Base-by-base conservation (phyloP, 1,140 invertebrate species). In the Leptinotarsa lineolata region DNA sequence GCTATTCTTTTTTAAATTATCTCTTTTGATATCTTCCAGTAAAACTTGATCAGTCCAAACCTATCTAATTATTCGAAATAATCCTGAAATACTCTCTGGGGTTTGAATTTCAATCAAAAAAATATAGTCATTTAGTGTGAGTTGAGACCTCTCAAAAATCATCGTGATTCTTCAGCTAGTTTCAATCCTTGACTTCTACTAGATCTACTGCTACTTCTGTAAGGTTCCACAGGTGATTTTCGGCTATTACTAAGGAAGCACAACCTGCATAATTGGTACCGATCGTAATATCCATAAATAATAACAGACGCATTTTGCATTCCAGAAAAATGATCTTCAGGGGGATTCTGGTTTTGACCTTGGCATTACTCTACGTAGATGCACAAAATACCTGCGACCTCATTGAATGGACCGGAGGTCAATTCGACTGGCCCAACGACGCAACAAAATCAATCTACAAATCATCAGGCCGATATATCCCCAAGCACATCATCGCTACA, bases 401-500 rank as follows among this genome's bases (percentile, higher is more conserved):
- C 1, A 46, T 79, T 3, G 80, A 81, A 80, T 80, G 81, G 80
- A 80, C 77, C 30, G 80, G 78, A n/a, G 79, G 79, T 21, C 48
- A 84, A 46, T 88, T 89, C 69, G 85, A 88, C n/a, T 90, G 87
- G 80, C 88, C 88, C 3, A 88, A 86, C 70, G 73, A 83, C 16
- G 83, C 84, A 20, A 89, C 87, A 18, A 87, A 87, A 72, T 85
- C 84, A 21, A 82, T 90, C 2, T 89, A 84, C 81, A 86, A 84
- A 68, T 85, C 82, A 48, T 86, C 85, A 0, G 87, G 88, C 2
- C 84, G 86, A 58, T 90, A 87, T 72, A 85, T 88, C 22, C 78
- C 85, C 46, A 89, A 89, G 74, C 89, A 90, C 76, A 81, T 89
- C 15, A 89, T 91, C 48, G 88, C 88, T 0, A 90, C 88, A 1